Evolutionary conservation across 2,113 vertebrate genomes (phyloP).

Genomic region (Neolamprologus fasciatus): DNA sequence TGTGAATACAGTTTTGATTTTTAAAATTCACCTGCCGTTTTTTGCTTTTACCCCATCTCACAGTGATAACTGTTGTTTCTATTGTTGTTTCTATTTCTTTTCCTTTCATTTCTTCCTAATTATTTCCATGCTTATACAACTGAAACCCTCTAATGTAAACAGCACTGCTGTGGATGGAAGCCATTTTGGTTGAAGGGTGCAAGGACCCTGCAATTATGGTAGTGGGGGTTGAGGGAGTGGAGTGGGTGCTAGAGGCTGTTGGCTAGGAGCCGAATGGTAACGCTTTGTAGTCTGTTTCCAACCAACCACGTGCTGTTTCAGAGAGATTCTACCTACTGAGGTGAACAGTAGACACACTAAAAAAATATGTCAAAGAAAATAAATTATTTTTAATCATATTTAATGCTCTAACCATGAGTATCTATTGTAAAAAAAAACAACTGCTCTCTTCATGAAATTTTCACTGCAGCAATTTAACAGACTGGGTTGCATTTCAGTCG

Average conservation of each 20-base stretch:
- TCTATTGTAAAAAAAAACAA: background rate
- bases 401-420: background rate
- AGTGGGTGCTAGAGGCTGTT: slow-evolving; percentile 12
- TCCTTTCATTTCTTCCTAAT: background rate
- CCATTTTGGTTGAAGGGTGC: slow-evolving; percentile 39
- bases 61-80: background rate
- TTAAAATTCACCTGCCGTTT: background rate
- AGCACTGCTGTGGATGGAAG: slow-evolving; percentile 11
- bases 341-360: background rate
- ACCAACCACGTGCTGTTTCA: background rate
- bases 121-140: background rate
- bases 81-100: background rate
- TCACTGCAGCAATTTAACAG: background rate
- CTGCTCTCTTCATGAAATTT: background rate
- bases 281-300: slow-evolving; percentile 28
- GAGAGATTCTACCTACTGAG: background rate
- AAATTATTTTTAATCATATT: background rate
- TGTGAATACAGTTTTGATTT: background rate
- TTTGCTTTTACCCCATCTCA: background rate
- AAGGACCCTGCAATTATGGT: slow-evolving; percentile 9
- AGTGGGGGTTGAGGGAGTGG: background rate
- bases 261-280: slow-evolving; percentile 10
- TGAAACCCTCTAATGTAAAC: background rate
- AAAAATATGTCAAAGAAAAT: background rate
- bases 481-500: background rate